Conservation (phyloP, 2,888 invertebrate genomes). For the Leptinotarsa haldemani region DNA sequence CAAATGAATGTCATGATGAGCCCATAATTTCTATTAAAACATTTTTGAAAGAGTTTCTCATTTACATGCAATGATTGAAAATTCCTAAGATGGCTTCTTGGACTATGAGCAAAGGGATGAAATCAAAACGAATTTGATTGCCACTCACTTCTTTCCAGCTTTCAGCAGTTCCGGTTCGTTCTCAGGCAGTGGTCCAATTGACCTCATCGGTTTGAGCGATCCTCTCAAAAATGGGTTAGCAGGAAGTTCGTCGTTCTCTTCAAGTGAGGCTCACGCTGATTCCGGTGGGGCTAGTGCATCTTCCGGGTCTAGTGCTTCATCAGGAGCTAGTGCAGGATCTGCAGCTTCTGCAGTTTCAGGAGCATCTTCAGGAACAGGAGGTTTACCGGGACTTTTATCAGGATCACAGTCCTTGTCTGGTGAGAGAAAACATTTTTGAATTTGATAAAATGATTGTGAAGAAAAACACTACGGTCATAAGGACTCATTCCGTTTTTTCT, state of each 20-base stretch:
- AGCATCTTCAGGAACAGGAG: slow-evolving; percentile 29
- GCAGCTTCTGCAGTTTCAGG: slow-evolving; percentile 23
- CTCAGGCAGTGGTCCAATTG: slow-evolving; percentile 28
- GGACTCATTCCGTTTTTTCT: too few relatives aligned
- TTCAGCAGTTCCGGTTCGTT: slow-evolving; percentile 49
- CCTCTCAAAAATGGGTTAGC: slow-evolving; percentile 24
- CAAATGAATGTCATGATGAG: too few relatives aligned
- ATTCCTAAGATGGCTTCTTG: too few relatives aligned
- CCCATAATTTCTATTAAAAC: too few relatives aligned
- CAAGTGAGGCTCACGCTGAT: slow-evolving; percentile 27
- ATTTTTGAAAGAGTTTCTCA: too few relatives aligned
- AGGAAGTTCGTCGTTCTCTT: slow-evolving; percentile 29
- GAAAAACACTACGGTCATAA: too few relatives aligned
- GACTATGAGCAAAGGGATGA: too few relatives aligned
- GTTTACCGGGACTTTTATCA: not conserved
- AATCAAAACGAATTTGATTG: not conserved
- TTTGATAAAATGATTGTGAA: too few relatives aligned
- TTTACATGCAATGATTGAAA: too few relatives aligned
- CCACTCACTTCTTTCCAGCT: slow-evolving; percentile 36
- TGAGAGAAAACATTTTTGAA: not conserved
- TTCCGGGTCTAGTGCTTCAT: slow-evolving; percentile 36
- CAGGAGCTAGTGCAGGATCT: slow-evolving; percentile 34
- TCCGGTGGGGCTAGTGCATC: slow-evolving; percentile 33
- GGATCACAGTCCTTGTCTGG: not conserved
- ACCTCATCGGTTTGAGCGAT: slow-evolving; percentile 24